These are phyloP conservation scores for Taenioides sp. DNA, from an alignment of 2,797 vertebrate genomes.

Conservation along the genomic window DNA sequence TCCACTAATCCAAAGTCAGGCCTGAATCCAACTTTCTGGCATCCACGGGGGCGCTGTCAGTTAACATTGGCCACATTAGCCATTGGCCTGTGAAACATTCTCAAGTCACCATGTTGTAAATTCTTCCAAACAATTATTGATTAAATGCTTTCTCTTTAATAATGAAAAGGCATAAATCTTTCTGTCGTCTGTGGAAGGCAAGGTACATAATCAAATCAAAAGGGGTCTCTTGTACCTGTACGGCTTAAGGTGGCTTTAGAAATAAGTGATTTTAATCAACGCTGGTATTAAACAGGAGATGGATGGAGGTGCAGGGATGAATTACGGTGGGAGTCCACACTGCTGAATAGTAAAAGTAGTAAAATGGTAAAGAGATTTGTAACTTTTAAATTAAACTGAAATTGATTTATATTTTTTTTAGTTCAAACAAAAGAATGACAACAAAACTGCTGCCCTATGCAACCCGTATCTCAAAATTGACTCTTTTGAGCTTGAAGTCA, in stretches of 20 bases:
- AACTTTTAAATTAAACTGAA: too few relatives aligned
- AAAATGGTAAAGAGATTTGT: background rate
- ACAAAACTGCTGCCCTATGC: background rate
- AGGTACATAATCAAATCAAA: slow-evolving; percentile 72
- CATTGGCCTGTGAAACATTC: slow-evolving; percentile 54
- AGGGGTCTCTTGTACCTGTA: slow-evolving; percentile 53
- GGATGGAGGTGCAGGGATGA: slow-evolving; percentile 5
- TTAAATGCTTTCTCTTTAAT: slow-evolving; percentile 73
- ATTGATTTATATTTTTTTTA: too few relatives aligned
- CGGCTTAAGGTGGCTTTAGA: slow-evolving; percentile 56
- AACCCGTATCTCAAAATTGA: too few relatives aligned
- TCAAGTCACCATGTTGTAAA: slow-evolving; percentile 63
- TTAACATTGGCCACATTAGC: slow-evolving; percentile 44
- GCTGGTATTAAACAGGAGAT: slow-evolving; percentile 37
- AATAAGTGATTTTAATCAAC: slow-evolving; percentile 57
- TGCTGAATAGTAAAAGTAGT: slow-evolving; percentile 1
- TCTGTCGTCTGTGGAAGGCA: slow-evolving; percentile 59
- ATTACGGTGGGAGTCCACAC: slow-evolving; percentile 18
- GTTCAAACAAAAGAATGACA: background rate
- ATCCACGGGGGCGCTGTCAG: slow-evolving; percentile 29
- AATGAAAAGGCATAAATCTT: slow-evolving; percentile 74
- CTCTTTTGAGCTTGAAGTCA: too few relatives aligned
- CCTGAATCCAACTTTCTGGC: slow-evolving; percentile 32
- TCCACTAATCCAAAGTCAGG: slow-evolving; percentile 22
- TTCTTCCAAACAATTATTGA: slow-evolving; percentile 73